Percentiles rank a stretch among this genome's conserved stretches.
Evolutionary conservation across 2,888 invertebrate species (phyloP).

Genomic region (Bellardia bayeri): DNA sequence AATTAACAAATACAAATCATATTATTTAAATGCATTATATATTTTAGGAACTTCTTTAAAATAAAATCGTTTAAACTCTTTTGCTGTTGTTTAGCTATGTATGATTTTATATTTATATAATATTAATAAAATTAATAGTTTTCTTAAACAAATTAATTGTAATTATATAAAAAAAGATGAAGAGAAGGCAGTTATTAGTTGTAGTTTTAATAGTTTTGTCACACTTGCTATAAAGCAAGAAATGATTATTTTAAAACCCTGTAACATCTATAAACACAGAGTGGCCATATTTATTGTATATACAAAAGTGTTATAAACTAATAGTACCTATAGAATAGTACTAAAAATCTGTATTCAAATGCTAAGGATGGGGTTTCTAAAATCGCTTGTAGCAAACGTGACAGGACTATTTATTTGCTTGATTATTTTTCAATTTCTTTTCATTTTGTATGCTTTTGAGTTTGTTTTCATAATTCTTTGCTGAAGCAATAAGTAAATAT

Average conservation of each 20-base stretch:
- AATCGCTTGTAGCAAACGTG: conserved; percentile 22
- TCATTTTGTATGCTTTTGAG: conserved; percentile 34
- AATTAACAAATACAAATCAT: conserved; percentile 57
- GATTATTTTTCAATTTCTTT: conserved; percentile 14
- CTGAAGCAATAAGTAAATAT: conserved; percentile 58
- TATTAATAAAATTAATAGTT: conserved; percentile 21
- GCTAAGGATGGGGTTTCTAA: background rate
- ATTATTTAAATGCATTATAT: conserved; percentile 69
- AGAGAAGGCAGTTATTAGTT: conserved; percentile 70
- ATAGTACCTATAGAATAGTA: background rate
- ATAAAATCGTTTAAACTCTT: conserved; percentile 43
- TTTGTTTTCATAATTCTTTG: conserved; percentile 47
- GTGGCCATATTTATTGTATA: conserved; percentile 21
- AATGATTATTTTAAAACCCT: background rate
- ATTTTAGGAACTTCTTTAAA: conserved; percentile 73
- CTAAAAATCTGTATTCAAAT: background rate
- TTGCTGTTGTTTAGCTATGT: conserved; percentile 43
- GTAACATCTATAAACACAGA: background rate
- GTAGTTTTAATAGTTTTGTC: conserved; percentile 31
- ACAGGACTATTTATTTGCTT: conserved; percentile 31
- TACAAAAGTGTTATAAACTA: background rate
- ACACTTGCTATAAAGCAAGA: conserved; percentile 33
- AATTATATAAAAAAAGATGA: conserved; percentile 56
- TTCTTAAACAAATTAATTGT: conserved; percentile 34
- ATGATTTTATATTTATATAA: conserved; percentile 1